phyloP scores from a whole-genome alignment of 2,797 vertebrate species.

The Typhlichthys subterraneus region DNA sequence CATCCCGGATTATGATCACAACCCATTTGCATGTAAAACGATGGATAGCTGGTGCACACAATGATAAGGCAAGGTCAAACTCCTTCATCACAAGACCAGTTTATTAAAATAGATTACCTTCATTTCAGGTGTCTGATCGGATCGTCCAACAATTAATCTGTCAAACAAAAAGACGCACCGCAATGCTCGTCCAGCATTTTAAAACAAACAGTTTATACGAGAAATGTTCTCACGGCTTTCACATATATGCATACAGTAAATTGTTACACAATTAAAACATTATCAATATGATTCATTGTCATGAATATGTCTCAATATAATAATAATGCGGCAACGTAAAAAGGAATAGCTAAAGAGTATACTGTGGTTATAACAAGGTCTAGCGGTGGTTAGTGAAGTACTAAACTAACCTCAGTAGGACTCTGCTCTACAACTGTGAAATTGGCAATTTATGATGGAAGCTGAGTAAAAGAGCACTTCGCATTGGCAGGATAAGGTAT shows the following conservation, averaged over 20 bases:
- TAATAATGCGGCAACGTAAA: too few species aligned
- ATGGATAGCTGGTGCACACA: constrained; percentile 55
- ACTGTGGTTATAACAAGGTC: too few species aligned
- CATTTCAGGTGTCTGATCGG: constrained; percentile 54
- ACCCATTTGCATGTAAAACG: constrained; percentile 68
- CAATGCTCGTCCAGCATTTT: neutral
- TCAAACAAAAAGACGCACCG: constrained; percentile 24
- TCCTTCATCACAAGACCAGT: constrained; percentile 49
- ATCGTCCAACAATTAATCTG: constrained; percentile 42
- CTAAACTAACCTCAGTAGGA: too few species aligned
- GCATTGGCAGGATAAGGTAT: too few species aligned
- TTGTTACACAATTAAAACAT: too few species aligned
- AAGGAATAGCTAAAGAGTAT: too few species aligned
- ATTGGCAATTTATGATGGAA: constrained; percentile 3
- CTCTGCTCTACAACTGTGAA: neutral
- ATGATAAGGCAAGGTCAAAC: constrained; percentile 76
- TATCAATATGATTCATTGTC: too few species aligned
- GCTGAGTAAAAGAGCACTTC: neutral
- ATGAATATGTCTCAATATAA: too few species aligned
- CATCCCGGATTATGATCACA: constrained; percentile 69
- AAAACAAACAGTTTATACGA: too few species aligned
- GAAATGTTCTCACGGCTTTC: too few species aligned
- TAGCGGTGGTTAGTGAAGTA: too few species aligned
- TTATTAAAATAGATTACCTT: constrained; percentile 65
- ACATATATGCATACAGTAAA: too few species aligned